Evolutionary conservation across 64 coral and sea anemone species (phyloP).

Genomic region (Trachythela sp.): DNA sequence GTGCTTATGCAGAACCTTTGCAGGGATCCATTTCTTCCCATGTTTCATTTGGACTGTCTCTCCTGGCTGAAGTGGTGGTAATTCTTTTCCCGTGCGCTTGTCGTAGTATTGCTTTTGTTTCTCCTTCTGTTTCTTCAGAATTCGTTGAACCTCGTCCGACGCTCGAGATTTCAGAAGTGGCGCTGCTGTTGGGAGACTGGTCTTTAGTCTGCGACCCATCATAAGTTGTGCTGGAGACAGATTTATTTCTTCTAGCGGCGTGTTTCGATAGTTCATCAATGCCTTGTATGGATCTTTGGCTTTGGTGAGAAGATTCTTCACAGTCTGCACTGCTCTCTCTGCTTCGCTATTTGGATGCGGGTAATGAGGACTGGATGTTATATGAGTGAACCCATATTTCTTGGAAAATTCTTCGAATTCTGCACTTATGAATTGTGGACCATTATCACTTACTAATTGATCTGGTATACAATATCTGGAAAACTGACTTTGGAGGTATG

Average conservation of each 20-base stretch:
- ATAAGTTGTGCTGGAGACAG: slow-evolving; percentile 42
- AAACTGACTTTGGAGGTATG: slow-evolving; percentile 48
- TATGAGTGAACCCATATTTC: slow-evolving; percentile 42
- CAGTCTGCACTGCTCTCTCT: slow-evolving; percentile 39
- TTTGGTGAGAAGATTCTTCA: slow-evolving; percentile 40
- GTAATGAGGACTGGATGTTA: slow-evolving; percentile 39
- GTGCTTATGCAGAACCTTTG: slow-evolving; percentile 15
- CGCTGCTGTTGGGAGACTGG: slow-evolving; percentile 30
- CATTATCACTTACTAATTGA: slow-evolving; percentile 56
- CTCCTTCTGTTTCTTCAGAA: slow-evolving; percentile 24
- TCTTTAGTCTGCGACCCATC: slow-evolving; percentile 49
- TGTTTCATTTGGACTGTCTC: slow-evolving; percentile 39
- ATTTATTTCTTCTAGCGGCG: slow-evolving; percentile 33
- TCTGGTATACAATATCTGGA: slow-evolving; percentile 42
- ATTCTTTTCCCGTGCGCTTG: not conserved
- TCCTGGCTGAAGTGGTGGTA: slow-evolving; percentile 36
- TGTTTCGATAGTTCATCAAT: slow-evolving; percentile 52
- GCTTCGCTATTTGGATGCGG: slow-evolving; percentile 32
- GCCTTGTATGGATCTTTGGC: slow-evolving; percentile 44
- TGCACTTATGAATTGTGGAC: slow-evolving; percentile 29
- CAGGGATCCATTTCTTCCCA: slow-evolving; percentile 38
- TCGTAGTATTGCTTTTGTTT: slow-evolving; percentile 47
- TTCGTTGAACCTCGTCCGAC: slow-evolving; percentile 24
- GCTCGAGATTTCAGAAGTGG: slow-evolving; percentile 37
- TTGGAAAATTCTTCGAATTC: slow-evolving; percentile 34